Percentiles rank a stretch among this genome's conserved stretches.
Evolutionary conservation across 2,113 vertebrate genomes (phyloP).

Genomic region (Galemys pyrenaicus): DNA sequence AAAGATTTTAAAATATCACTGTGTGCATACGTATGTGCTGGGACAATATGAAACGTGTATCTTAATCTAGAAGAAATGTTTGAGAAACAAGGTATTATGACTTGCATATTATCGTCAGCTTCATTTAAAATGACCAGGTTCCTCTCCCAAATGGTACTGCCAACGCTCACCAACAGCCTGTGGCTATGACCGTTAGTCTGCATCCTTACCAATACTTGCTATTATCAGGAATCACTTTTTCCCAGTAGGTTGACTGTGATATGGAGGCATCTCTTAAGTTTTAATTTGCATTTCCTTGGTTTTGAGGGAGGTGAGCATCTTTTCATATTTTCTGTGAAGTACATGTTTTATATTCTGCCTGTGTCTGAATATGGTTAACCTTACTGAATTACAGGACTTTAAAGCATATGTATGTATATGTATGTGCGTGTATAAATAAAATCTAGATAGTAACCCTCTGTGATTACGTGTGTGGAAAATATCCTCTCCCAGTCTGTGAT

Average conservation of each 20-base stretch:
- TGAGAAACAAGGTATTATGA: not conserved
- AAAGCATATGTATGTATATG: not conserved
- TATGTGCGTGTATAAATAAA: too few species aligned
- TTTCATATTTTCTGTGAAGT: not conserved
- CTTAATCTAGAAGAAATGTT: not conserved
- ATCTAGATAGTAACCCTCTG: not conserved
- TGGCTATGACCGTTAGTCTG: not conserved
- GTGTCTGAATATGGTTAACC: not conserved
- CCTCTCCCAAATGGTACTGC: not conserved
- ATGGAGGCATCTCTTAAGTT: not conserved
- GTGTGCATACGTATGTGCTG: not conserved
- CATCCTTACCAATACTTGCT: not conserved
- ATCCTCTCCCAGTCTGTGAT: not conserved
- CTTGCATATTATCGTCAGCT: not conserved
- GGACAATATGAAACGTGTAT: not conserved
- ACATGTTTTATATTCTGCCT: not conserved
- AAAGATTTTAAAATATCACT: not conserved
- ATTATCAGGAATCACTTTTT: not conserved
- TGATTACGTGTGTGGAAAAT: not conserved
- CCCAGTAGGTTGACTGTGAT: not conserved
- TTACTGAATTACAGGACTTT: slow-evolving; percentile 20
- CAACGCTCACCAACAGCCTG: not conserved
- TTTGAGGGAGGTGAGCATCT: not conserved
- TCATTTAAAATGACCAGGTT: slow-evolving; percentile 2
- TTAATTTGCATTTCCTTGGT: not conserved